Percentiles rank a stretch among this genome's conserved stretches.
These are phyloP conservation scores for Eumeta japonica DNA, from an alignment of 1,140 invertebrate genomes.

Conservation along the genomic window DNA sequence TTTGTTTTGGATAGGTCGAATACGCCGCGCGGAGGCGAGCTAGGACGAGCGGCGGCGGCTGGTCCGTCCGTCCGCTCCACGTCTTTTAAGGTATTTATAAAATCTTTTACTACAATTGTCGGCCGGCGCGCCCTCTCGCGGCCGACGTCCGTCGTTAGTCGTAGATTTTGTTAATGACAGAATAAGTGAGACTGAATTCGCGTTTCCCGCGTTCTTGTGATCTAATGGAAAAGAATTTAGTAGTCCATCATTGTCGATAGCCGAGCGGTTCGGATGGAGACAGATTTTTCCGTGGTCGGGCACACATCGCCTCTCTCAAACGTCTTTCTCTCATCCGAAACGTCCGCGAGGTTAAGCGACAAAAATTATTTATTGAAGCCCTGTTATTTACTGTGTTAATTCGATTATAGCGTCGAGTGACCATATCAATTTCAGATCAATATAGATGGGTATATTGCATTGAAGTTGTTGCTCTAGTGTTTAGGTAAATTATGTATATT, in stretches of 20 bases:
- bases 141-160: conserved; percentile 42
- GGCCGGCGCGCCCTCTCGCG: neutral
- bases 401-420: conserved; percentile 34
- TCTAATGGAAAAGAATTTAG: conserved; percentile 19
- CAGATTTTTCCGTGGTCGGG: too few relatives aligned
- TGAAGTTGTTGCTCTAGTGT: conserved; percentile 44
- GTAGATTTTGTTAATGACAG: too few relatives aligned
- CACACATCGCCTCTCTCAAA: too few relatives aligned
- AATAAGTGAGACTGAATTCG: conserved; percentile 55
- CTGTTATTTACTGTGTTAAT: conserved; percentile 41
- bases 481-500: conserved; percentile 50
- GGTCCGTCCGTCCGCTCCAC: conserved; percentile 34
- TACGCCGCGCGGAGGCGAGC: neutral
- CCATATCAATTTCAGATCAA: conserved; percentile 48
- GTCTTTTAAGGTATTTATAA: neutral
- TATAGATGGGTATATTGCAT: conserved; percentile 50
- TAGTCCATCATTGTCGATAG: conserved; percentile 8
- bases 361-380: conserved; percentile 26
- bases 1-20: neutral
- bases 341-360: neutral
- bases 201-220: conserved; percentile 28
- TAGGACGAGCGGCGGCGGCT: conserved; percentile 26
- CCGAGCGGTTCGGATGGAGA: conserved; percentile 2
- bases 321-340: too few relatives aligned
- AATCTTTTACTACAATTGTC: neutral